Percentiles rank a stretch among this genome's conserved stretches.
phyloP scores from a whole-genome alignment of 2,113 vertebrate species.

The Neotoma lepida region DNA sequence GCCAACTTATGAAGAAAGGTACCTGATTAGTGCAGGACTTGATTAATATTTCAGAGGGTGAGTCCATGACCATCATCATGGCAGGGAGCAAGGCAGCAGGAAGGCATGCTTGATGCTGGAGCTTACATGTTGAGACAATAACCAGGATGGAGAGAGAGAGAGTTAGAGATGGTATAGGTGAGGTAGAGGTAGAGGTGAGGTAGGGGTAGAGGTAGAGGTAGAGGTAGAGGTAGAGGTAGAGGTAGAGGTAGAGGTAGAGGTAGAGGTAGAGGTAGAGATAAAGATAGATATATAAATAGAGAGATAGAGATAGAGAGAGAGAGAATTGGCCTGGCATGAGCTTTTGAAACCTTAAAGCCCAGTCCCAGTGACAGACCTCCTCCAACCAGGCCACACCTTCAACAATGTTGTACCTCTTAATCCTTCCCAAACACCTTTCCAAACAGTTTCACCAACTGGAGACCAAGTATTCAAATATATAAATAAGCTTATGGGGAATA shows the following conservation, averaged over 20 bases:
- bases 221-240: not conserved
- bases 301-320: not conserved
- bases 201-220: not conserved
- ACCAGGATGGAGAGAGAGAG: not conserved
- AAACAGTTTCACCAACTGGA: not conserved
- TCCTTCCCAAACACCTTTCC: not conserved
- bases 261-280: not conserved
- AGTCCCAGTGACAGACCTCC: not conserved
- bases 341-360: not conserved
- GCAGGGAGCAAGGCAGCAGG: not conserved
- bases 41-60: not conserved
- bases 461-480: not conserved
- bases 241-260: not conserved
- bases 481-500: not conserved
- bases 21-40: not conserved
- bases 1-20: not conserved
- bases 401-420: not conserved
- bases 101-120: not conserved
- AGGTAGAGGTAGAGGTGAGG: not conserved
- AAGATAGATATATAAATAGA: not conserved
- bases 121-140: not conserved
- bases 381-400: not conserved
- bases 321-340: not conserved
- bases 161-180: not conserved
- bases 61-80: not conserved